These are phyloP conservation scores for Philopedon plagiatum DNA, from an alignment of 2,888 invertebrate species.

Conservation along the genomic window DNA sequence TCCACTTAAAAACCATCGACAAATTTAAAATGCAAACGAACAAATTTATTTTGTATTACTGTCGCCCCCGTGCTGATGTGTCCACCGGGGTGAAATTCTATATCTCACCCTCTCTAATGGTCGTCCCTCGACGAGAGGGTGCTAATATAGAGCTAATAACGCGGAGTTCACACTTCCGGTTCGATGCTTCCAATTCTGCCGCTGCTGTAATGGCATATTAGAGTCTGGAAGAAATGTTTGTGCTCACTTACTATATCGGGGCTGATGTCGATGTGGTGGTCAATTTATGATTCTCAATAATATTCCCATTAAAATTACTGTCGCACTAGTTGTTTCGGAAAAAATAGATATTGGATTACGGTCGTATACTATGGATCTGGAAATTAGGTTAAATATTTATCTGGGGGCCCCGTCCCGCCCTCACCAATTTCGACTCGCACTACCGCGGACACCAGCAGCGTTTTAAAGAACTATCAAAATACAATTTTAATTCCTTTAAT, in stretches of 20 bases:
- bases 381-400: no score
- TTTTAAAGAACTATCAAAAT: no score
- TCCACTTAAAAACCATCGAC: slow-evolving; percentile 43
- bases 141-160: slow-evolving; percentile 69
- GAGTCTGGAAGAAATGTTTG: slow-evolving; percentile 42
- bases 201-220: slow-evolving; percentile 48
- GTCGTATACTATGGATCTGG: no score
- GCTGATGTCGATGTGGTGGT: slow-evolving; percentile 40
- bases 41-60: slow-evolving; percentile 49
- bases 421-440: no score
- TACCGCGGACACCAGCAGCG: no score
- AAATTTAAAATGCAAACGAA: slow-evolving; percentile 50
- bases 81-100: slow-evolving; percentile 43
- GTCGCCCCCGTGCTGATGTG: slow-evolving; percentile 41
- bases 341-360: slow-evolving; percentile 5
- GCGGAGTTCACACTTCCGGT: slow-evolving; percentile 69
- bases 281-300: slow-evolving; percentile 39
- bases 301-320: slow-evolving; percentile 38
- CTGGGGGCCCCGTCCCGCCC: no score
- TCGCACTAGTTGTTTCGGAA: slow-evolving; percentile 23
- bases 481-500: no score
- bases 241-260: slow-evolving; percentile 23
- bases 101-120: slow-evolving; percentile 48
- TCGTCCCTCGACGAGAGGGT: slow-evolving; percentile 60
- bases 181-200: slow-evolving; percentile 59